phyloP scores from a whole-genome alignment of 2,888 invertebrate genomes.

The Lithophane ornitopus region DNA sequence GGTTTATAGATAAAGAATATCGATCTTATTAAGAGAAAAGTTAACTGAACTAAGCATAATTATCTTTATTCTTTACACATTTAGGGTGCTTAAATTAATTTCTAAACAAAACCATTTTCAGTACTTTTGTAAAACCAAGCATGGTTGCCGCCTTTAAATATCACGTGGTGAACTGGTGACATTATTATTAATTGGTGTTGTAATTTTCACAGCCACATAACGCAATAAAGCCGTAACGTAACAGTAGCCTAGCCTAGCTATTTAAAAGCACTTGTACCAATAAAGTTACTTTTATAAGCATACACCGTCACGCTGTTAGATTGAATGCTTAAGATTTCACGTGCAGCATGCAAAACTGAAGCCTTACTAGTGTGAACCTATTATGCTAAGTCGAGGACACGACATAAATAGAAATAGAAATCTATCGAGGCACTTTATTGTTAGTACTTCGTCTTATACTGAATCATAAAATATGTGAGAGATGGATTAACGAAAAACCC shows the following conservation, averaged over 20 bases:
- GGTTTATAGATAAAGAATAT: neutral
- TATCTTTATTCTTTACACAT: neutral
- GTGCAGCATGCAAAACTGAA: slow-evolving; percentile 66
- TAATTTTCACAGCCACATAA: slow-evolving; percentile 8
- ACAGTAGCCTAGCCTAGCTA: neutral
- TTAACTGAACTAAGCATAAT: neutral
- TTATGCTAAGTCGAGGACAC: slow-evolving; percentile 64
- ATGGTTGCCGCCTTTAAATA: neutral
- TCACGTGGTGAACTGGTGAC: neutral
- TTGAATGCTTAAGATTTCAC: slow-evolving; percentile 50
- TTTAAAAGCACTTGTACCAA: neutral
- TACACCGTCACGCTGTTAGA: slow-evolving; percentile 36
- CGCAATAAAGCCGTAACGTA: neutral
- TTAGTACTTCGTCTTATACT: neutral
- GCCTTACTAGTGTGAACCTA: slow-evolving; percentile 61
- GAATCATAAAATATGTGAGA: neutral
- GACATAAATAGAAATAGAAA: slow-evolving; percentile 51
- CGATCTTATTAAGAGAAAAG: neutral
- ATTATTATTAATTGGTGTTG: slow-evolving; percentile 22
- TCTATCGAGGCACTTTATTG: slow-evolving; percentile 9
- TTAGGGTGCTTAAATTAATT: neutral
- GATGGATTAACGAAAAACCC: neutral
- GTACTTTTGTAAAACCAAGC: neutral
- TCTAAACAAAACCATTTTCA: neutral
- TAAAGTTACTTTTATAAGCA: neutral